phyloP scores from a whole-genome alignment of 2,888 invertebrate genomes.

The Heliconius ismenius region DNA sequence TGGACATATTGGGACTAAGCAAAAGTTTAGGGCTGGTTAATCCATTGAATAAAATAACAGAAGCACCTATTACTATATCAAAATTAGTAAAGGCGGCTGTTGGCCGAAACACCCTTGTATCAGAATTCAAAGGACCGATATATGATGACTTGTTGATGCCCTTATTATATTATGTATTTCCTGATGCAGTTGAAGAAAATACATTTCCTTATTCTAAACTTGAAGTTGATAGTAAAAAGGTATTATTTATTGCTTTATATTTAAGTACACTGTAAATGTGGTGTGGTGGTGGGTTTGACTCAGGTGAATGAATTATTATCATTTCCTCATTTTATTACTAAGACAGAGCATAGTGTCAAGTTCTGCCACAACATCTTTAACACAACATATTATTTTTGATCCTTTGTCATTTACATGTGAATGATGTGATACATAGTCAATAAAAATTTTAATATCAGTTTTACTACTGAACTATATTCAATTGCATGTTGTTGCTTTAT shows the following conservation, averaged over 20 bases:
- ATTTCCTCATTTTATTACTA: not conserved
- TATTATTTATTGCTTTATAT: conserved; percentile 43
- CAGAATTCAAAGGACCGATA: conserved; percentile 88
- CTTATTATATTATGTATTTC: conserved; percentile 91
- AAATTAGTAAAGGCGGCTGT: conserved; percentile 79
- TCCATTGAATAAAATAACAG: conserved; percentile 87
- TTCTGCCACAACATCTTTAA: not conserved
- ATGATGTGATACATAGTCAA: not conserved
- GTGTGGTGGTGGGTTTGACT: too few relatives aligned
- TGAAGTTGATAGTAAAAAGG: conserved; percentile 75
- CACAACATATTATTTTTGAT: not conserved
- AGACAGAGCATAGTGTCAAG: not conserved
- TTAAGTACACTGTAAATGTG: too few relatives aligned
- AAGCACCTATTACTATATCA: conserved; percentile 87
- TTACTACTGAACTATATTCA: not conserved
- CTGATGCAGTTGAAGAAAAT: conserved; percentile 89
- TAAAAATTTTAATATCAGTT: not conserved
- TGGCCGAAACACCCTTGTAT: conserved; percentile 75
- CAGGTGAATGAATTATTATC: too few relatives aligned
- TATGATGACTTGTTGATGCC: conserved; percentile 88
- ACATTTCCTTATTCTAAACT: conserved; percentile 79
- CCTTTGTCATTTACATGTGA: not conserved
- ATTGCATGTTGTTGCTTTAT: not conserved
- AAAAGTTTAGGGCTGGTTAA: conserved; percentile 78
- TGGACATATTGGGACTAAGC: conserved; percentile 75